Evolutionary conservation across 2,113 vertebrate species (phyloP).

Genomic region (Gambusia holbrooki): DNA sequence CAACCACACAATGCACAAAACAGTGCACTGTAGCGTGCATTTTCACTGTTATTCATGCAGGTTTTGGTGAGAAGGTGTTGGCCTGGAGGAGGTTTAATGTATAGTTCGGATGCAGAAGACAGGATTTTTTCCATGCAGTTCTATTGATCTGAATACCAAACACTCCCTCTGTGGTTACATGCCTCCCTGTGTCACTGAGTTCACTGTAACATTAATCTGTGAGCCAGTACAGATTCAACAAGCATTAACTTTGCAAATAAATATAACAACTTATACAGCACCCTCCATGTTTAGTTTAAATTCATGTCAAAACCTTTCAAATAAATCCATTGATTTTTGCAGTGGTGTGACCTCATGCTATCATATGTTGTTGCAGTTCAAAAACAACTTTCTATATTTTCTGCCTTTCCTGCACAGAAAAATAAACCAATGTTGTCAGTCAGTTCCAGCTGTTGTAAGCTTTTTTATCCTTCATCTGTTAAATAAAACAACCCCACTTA

Average conservation of each 20-base stretch:
- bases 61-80: constrained; percentile 53
- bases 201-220: constrained; percentile 70
- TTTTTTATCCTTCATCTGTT: no score
- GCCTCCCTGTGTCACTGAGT: constrained; percentile 70
- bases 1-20: constrained; percentile 42
- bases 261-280: background rate
- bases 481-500: no score
- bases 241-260: constrained; percentile 59
- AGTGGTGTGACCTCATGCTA: no score
- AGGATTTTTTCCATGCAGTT: constrained; percentile 59
- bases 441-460: no score
- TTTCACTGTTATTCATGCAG: constrained; percentile 44
- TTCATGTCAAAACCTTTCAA: background rate
- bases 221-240: constrained; percentile 54
- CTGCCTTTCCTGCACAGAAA: no score
- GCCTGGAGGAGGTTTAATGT: constrained; percentile 55
- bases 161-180: constrained; percentile 12
- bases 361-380: no score
- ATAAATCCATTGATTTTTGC: background rate
- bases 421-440: no score
- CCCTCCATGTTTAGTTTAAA: background rate
- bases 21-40: constrained; percentile 39
- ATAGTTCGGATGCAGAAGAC: constrained; percentile 38
- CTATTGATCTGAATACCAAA: constrained; percentile 64
- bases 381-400: no score